Evolutionary conservation across 23 tunicate species (phyloP), one percentile per base, ranked within the genome.

Genomic region (Ciona savignyi): DNA sequence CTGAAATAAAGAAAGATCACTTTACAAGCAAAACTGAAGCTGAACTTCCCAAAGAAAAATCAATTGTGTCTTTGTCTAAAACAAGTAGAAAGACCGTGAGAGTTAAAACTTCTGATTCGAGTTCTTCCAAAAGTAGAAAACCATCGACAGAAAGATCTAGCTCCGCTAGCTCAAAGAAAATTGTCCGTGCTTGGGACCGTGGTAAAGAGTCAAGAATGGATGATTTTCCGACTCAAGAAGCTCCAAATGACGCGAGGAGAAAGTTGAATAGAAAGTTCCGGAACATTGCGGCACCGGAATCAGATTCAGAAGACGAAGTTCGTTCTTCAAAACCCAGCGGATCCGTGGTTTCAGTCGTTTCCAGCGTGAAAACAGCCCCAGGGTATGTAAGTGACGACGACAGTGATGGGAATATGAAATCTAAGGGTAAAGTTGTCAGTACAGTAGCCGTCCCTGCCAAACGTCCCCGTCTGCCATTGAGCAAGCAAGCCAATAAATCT

Each of bases 401-500:
- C 2, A 77, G 87, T 68, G 77, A 79, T 4, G 89, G 79, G 60
- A 73, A 79, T 2, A 74, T 69, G 3, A 22, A 35, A 4, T 35
- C 32, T 2, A 32, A 30, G 15, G 35, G 77, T n/a, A 42, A 31
- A 2, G 74, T 90, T 6, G 74, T 68, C 11, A 91, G 97, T 66
- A 85, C 70, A 34, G 86, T 91, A 27, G 73, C 97, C 21, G 34
- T 67, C 31, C 86, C 86, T 30, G 29, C 33, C 28, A 63, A 63
- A 51, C 79, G 80, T 15, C 56, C 86, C 19, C 70, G 84, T 1
- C 61, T 91, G 35, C 83, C 97, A 15, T 78, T 79, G 51, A 24
- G 51, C 24, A 81, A 85, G 60, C 91, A 80, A 72, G 91, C 97
- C 2, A 91, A 85, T 32, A 76, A 73, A 22, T 83, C 80, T 48